Conservation (phyloP, 1,140 invertebrate species). For the Portunus trituberculatus region DNA sequence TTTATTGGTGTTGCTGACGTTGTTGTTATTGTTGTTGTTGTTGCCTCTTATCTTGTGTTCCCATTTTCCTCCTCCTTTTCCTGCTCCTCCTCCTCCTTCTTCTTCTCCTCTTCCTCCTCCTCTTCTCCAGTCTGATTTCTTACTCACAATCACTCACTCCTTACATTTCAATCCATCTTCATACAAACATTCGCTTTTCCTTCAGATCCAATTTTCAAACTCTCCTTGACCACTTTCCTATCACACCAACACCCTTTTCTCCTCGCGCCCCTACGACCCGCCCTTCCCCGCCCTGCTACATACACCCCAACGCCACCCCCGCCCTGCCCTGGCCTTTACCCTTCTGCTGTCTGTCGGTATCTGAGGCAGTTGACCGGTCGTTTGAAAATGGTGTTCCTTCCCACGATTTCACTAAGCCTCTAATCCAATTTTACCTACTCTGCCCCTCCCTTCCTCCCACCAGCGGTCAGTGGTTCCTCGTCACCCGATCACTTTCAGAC, state of each 20-base stretch:
- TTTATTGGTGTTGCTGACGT: no score
- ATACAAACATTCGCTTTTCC: no score
- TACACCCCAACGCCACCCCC: neutral
- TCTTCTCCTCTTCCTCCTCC: neutral
- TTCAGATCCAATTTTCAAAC: no score
- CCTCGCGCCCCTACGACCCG: neutral
- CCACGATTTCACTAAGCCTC: slow-evolving; percentile 59
- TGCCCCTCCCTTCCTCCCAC: neutral
- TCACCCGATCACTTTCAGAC: neutral
- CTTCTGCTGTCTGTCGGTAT: neutral
- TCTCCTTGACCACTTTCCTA: neutral
- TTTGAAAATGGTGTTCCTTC: slow-evolving; percentile 32
- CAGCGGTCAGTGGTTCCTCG: neutral
- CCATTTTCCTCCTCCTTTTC: neutral
- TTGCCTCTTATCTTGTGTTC: neutral
- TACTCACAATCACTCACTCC: neutral
- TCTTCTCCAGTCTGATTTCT: no score
- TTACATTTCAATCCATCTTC: neutral
- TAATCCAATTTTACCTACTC: slow-evolving; percentile 41
- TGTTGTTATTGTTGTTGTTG: no score
- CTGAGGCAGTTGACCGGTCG: slow-evolving; percentile 40
- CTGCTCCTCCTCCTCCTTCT: neutral
- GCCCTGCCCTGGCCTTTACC: no score
- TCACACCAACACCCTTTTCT: neutral
- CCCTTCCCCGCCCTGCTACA: neutral